Evolutionary conservation across 2,113 vertebrate species (phyloP), one percentile per base, ranked within the genome.

Genomic region (Ictidomys tridecemlineatus): DNA sequence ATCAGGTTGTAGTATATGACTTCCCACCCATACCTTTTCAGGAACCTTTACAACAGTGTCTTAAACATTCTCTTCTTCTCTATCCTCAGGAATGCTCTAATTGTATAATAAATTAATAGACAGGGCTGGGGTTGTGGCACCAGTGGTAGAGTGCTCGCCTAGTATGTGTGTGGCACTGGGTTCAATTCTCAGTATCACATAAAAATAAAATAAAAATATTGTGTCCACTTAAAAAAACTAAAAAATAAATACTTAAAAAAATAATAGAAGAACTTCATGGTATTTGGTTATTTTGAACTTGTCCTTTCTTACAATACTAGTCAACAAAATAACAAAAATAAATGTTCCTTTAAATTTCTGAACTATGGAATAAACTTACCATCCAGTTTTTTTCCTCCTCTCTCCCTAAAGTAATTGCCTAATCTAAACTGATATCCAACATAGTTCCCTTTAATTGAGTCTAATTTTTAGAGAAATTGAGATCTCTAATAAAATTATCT

Each of bases 401-500:
- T 89, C 30, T 58, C 61, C 63, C 69, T 89, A 39, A 92, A 76
- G 17, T 92, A 82, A 88, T 78, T 67, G 48, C 80, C 39, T 74
- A 63, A 76, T 73, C 89, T 14, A 92, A 42, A 74, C 22, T 34
- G 65, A 9, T 61, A 73, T 28, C 12, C 58, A 79, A 85, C 9
- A 24, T 72, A 28, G 48, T 94, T 39, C 89, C 37, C 56, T 56
- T 72, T 88, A 73, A 91, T 16, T 74, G 73, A 94, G 34, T 94
- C 65, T 70, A 63, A 74, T 63, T 61, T 58, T 53, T 79, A 69
- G 58, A 74, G 70, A 76, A 77, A 92, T 77, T 69, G 85, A 82
- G 18, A 67, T 85, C 74, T 80, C 32, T 89, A 92, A 93, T 76
- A 42, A 76, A 77, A 80, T 89, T 94, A 96, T 69, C 67, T 56